A percentile compares a stretch with the other conserved stretches of the same genome.
These are phyloP conservation scores for Corythornis madagascariensis DNA, from an alignment of 2,113 vertebrate species.

Conservation along the genomic window DNA sequence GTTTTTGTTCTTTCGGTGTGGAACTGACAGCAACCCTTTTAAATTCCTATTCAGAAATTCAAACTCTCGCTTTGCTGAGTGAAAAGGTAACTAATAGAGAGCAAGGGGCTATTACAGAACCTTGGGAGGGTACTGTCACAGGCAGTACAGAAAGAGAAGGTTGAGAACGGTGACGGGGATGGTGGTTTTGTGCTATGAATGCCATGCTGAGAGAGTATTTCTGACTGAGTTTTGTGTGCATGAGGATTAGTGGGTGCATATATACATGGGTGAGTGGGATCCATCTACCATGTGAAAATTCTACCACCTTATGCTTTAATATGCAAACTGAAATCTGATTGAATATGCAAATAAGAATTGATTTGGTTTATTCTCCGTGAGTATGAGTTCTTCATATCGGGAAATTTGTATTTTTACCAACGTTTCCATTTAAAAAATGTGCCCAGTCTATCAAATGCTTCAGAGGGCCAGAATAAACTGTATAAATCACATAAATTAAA, in stretches of 20 bases:
- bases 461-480: not conserved
- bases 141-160: not conserved
- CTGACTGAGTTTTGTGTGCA: slow-evolving; percentile 48
- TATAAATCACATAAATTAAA: not conserved
- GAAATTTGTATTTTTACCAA: slow-evolving; percentile 51
- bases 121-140: slow-evolving; percentile 22
- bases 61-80: not conserved
- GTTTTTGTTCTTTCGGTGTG: slow-evolving; percentile 18
- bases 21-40: slow-evolving; percentile 15
- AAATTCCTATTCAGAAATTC: slow-evolving; percentile 50
- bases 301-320: slow-evolving; percentile 57
- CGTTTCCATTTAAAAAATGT: not conserved
- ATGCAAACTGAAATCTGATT: slow-evolving; percentile 59
- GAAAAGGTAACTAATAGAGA: slow-evolving; percentile 25
- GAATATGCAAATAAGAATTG: slow-evolving; percentile 64
- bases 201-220: slow-evolving; percentile 42
- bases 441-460: slow-evolving; percentile 52
- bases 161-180: slow-evolving; percentile 43
- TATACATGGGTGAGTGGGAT: slow-evolving; percentile 48
- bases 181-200: slow-evolving; percentile 49
- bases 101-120: slow-evolving; percentile 1
- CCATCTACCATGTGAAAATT: slow-evolving; percentile 60
- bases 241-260: slow-evolving; percentile 53
- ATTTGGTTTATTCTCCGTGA: slow-evolving; percentile 65
- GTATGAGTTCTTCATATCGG: slow-evolving; percentile 43